Percentiles rank a stretch among this genome's conserved stretches.
Evolutionary conservation across 2,888 invertebrate species (phyloP).

Genomic region (Dolomedes plantarius): DNA sequence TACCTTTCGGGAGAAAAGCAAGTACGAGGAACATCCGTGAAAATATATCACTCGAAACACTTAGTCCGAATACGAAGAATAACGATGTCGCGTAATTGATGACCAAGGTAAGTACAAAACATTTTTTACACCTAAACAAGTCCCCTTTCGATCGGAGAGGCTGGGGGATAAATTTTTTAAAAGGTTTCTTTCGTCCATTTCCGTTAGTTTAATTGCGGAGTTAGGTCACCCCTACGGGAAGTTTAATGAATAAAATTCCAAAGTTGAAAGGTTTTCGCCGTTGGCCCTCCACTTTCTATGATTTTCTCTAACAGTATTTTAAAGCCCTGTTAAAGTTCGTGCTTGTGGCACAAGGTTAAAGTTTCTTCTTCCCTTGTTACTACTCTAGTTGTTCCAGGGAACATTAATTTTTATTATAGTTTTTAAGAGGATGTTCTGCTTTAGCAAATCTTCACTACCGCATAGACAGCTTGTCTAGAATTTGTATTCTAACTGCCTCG

Average conservation of each 20-base stretch:
- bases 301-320: slow-evolving; percentile 48
- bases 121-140: slow-evolving; percentile 26
- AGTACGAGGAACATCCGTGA: neutral
- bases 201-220: slow-evolving; percentile 55
- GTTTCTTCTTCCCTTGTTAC: slow-evolving; percentile 3
- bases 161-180: slow-evolving; percentile 62
- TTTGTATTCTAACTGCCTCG: no score
- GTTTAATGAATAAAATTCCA: slow-evolving; percentile 52
- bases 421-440: neutral
- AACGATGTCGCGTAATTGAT: slow-evolving; percentile 56
- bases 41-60: slow-evolving; percentile 14
- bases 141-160: neutral
- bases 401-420: slow-evolving; percentile 62
- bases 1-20: neutral
- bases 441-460: no score
- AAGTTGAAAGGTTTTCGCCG: slow-evolving; percentile 37
- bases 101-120: slow-evolving; percentile 17
- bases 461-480: no score
- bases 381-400: neutral
- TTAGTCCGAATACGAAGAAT: slow-evolving; percentile 62
- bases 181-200: slow-evolving; percentile 62
- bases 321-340: slow-evolving; percentile 45
- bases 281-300: slow-evolving; percentile 20
- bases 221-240: slow-evolving; percentile 26
- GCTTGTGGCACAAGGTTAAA: slow-evolving; percentile 21